These are phyloP conservation scores for Phyllopteryx taeniolatus DNA, from an alignment of 2,113 vertebrate species.

Conservation along the genomic window DNA sequence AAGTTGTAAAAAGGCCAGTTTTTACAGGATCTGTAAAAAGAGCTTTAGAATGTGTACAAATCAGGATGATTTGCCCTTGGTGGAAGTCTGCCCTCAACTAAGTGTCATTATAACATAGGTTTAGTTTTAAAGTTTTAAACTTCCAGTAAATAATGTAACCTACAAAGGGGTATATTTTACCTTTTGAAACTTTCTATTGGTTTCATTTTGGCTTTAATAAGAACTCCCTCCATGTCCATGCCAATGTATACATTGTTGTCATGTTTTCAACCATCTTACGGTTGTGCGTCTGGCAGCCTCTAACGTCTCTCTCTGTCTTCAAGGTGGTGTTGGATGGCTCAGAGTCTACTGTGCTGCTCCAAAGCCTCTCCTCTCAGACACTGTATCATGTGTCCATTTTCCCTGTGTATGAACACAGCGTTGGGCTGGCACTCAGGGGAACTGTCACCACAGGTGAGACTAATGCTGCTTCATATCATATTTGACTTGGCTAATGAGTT, in stretches of 20 bases:
- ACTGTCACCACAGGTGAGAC: slow-evolving; percentile 83
- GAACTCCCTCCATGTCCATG: neutral
- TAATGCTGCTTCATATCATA: neutral
- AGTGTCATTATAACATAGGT: neutral
- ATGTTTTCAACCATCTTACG: neutral
- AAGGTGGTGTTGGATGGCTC: slow-evolving; percentile 80
- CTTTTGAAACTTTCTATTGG: neutral
- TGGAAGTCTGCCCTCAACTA: neutral
- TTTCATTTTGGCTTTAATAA: neutral
- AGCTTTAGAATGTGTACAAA: no score
- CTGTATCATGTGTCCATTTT: slow-evolving; percentile 85
- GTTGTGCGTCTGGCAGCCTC: neutral
- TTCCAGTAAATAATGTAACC: neutral
- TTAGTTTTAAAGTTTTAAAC: neutral
- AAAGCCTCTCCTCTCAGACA: slow-evolving; percentile 79
- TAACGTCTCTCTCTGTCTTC: slow-evolving; percentile 1
- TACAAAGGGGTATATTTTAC: no score
- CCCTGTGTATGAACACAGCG: slow-evolving; percentile 71
- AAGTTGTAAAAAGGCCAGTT: no score
- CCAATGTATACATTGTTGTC: neutral
- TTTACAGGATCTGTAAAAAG: no score
- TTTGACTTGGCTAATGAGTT: no score
- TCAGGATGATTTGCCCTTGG: no score
- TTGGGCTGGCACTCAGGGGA: slow-evolving; percentile 79
- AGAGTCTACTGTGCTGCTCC: slow-evolving; percentile 68